Percentiles rank a stretch among this genome's conserved stretches.
These are phyloP conservation scores for Eleutherodactylus coqui DNA, from an alignment of 2,797 vertebrate species.

Conservation along the genomic window DNA sequence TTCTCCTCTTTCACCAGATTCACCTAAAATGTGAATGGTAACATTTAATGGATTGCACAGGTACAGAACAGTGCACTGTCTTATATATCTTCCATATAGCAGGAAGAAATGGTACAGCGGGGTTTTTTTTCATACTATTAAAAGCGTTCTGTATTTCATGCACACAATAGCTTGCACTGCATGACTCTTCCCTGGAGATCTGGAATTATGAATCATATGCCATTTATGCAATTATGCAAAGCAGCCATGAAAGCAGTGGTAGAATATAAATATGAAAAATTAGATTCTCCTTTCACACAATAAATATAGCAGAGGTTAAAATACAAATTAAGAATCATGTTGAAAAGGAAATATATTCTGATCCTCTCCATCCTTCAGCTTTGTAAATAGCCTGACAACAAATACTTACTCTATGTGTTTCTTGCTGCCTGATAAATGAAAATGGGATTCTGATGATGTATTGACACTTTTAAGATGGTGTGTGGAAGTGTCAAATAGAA, in stretches of 20 bases:
- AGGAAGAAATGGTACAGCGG: not conserved
- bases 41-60: not conserved
- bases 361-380: constrained; percentile 30
- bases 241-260: constrained; percentile 33
- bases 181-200: constrained; percentile 44
- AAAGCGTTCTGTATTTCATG: constrained; percentile 21
- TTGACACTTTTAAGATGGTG: constrained; percentile 40
- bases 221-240: constrained; percentile 60
- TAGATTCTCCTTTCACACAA: constrained; percentile 54
- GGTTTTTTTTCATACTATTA: not conserved
- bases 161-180: constrained; percentile 47
- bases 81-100: not conserved
- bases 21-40: constrained; percentile 79
- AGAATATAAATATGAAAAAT: constrained; percentile 53
- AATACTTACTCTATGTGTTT: constrained; percentile 37
- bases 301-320: constrained; percentile 60
- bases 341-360: constrained; percentile 54
- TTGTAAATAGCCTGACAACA: constrained; percentile 56
- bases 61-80: not conserved
- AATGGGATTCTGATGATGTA: constrained; percentile 39
- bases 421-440: constrained; percentile 34
- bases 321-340: constrained; percentile 56
- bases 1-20: constrained; percentile 90
- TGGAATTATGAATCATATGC: constrained; percentile 58
- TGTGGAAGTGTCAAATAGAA: constrained; percentile 31